These are phyloP conservation scores for Scomberomorus guttatus DNA, from an alignment of 2,797 vertebrate species.

Conservation along the genomic window DNA sequence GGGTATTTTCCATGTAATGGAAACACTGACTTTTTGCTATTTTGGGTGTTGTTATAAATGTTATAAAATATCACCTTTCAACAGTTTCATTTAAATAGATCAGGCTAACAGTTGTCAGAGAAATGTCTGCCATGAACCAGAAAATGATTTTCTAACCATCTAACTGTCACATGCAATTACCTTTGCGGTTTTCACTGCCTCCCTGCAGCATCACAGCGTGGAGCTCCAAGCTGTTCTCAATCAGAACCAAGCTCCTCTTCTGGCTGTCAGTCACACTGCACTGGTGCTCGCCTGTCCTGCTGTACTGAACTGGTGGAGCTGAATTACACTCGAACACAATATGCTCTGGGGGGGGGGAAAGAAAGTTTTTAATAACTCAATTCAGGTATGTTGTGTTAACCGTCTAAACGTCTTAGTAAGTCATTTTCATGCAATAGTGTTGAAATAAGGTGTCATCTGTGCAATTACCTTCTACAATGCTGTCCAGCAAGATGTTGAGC, in stretches of 20 bases:
- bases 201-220: constrained; percentile 77
- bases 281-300: not conserved
- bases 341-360: constrained; percentile 47
- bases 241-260: constrained; percentile 65
- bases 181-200: constrained; percentile 59
- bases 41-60: not conserved
- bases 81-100: not conserved
- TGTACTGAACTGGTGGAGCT: constrained; percentile 5
- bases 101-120: not conserved
- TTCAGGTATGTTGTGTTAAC: not conserved
- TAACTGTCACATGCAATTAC: constrained; percentile 42
- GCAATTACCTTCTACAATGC: constrained; percentile 71
- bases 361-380: not conserved
- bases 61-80: not conserved
- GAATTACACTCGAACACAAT: not conserved
- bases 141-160: not conserved
- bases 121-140: not conserved
- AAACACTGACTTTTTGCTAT: not conserved
- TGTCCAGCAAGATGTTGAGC: constrained; percentile 71
- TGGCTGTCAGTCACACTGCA: constrained; percentile 66
- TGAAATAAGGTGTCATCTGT: not conserved
- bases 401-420: not conserved
- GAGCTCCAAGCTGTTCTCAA: constrained; percentile 71
- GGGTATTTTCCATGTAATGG: not conserved
- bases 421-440: not conserved